A percentile compares a stretch with the other conserved stretches of the same genome.
Evolutionary conservation across 2,888 invertebrate genomes (phyloP).

Genomic region (Tromatobia lineatoria): DNA sequence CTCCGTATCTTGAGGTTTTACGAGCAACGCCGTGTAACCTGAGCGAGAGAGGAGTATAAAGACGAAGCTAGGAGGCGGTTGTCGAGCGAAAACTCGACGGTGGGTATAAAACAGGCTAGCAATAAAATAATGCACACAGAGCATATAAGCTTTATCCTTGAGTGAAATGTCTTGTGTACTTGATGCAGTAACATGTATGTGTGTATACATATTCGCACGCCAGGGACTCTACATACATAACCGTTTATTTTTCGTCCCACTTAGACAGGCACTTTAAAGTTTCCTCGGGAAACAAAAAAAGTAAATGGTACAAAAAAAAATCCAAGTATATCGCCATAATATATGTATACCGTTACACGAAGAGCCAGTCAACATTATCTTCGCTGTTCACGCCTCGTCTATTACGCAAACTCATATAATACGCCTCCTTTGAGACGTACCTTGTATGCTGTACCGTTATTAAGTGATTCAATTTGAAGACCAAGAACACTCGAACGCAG

Average conservation of each 20-base stretch:
- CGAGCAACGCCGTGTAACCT: constrained; percentile 42
- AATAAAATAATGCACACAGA: constrained; percentile 43
- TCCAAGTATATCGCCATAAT: neutral
- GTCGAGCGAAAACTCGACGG: constrained; percentile 24
- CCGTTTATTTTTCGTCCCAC: constrained; percentile 34
- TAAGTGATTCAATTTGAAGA: neutral
- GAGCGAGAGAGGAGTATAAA: neutral
- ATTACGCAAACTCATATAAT: constrained; percentile 4
- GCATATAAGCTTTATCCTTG: constrained; percentile 34
- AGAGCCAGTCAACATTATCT: constrained; percentile 15
- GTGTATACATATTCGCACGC: neutral
- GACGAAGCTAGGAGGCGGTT: neutral
- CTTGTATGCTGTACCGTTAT: neutral
- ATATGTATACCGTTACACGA: constrained; percentile 5
- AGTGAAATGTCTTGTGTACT: constrained; percentile 17
- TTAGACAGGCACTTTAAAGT: constrained; percentile 35
- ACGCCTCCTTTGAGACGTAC: neutral
- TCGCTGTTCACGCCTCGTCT: constrained; percentile 23
- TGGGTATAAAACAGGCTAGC: constrained; percentile 35
- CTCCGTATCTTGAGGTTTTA: constrained; percentile 66
- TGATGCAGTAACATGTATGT: neutral
- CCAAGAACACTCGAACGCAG: neutral
- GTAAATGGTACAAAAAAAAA: constrained; percentile 22
- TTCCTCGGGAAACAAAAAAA: constrained; percentile 1
- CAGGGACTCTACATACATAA: neutral